Evolutionary conservation across 2,797 vertebrate genomes (phyloP), one percentile per base, ranked within the genome.

Genomic region (Danio albolineatus): DNA sequence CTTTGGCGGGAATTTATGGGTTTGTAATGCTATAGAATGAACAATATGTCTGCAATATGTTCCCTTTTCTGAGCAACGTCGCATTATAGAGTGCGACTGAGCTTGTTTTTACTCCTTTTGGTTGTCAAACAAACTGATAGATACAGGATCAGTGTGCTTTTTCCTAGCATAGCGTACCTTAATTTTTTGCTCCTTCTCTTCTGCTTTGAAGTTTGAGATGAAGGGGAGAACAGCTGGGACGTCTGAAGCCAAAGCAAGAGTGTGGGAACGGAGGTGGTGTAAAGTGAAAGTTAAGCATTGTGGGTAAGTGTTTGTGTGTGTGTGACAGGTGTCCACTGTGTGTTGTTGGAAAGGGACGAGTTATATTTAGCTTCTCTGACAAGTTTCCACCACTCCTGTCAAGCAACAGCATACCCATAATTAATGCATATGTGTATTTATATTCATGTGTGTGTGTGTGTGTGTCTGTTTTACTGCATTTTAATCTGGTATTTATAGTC

Each of bases 231-330:
- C 76, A 78, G 65, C 76, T 78, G 75, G 53, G 53, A 36, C 12
- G 41, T 57, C 75, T 77, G 54, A 70, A 60, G 36, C 76, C 65
- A 70, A 60, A 28, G 56, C n/a, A 70, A 70, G 54, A 43, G 76
- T 78, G 65, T 70, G 36, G 54, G 64, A 28, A 28, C 28, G 28
- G 28, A 78, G 64, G 53, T 60, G 64, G 53, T n/a, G 41, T 59
- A 77, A 67, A 67, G 53, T 67, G 65, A 78, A 78, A 78, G 76
- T 78, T 51, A 78, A 70, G 65, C 76, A 78, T 78, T 78, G 76
- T 78, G 76, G 53, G 76, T 78, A 60, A 70, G 76, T 70, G 44
- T 70, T 43, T 60, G 65, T 78, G 39, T 62, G 71, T 66, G 54
- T 51, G 76, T 78, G 76, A 78, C 76, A 78, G 76, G 76, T 78